Evolutionary conservation across 2,113 vertebrate genomes (phyloP).

Genomic region (Morone saxatilis): DNA sequence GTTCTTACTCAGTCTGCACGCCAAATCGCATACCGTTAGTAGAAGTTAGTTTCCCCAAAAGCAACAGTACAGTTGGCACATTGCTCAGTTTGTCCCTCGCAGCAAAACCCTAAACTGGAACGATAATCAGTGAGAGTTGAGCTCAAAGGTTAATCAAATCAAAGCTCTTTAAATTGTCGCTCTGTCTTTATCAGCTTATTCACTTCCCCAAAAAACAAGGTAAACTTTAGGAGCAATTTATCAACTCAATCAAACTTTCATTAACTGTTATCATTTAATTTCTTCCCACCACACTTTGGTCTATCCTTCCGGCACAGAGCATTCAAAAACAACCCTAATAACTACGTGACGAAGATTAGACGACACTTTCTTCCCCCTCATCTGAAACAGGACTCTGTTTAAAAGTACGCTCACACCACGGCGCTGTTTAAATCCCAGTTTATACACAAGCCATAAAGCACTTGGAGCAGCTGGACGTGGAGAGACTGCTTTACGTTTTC

Average conservation of each 20-base stretch:
- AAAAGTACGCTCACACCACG: neutral
- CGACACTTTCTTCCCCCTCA: neutral
- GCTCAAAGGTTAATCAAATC: neutral
- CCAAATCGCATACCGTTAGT: too few species aligned
- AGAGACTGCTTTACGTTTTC: constrained; percentile 4
- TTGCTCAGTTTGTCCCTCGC: neutral
- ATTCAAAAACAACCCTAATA: neutral
- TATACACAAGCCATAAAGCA: constrained; percentile 58
- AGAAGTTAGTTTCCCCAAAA: too few species aligned
- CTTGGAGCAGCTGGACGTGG: neutral
- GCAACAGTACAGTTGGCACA: too few species aligned
- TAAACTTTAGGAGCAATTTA: neutral
- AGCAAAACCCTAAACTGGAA: neutral
- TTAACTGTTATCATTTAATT: neutral
- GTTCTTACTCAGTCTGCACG: too few species aligned
- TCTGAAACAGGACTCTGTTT: neutral
- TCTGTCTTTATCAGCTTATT: neutral
- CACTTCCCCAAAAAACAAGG: neutral
- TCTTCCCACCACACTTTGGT: neutral
- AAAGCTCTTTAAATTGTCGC: neutral
- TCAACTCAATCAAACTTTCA: neutral
- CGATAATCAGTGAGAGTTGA: neutral
- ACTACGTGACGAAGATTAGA: neutral
- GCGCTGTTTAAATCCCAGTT: constrained; percentile 24
- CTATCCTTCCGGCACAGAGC: neutral